Base-by-base conservation (phyloP, 2,888 invertebrate genomes). In the Augochlorella aurata region DNA sequence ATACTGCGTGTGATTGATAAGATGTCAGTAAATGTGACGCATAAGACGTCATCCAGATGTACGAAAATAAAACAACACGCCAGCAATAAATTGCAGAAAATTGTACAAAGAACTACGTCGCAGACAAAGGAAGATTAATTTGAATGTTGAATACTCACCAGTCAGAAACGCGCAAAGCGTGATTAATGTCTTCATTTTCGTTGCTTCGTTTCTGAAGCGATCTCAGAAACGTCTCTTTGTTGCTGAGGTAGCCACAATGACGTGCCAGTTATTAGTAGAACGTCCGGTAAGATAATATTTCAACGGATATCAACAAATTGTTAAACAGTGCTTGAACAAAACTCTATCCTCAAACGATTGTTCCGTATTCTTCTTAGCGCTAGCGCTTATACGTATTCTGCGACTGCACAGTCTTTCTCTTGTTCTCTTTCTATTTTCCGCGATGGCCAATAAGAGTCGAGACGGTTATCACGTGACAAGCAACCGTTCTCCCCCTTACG, bases 81-180 rank as follows among this genome's bases (percentile, higher is more conserved):
- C 7, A 49, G 50, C 44, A 38, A 24, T 54, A 38, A 74, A 65
- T 47, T 49, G 21, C 7, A n/a, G 5, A 12, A 18, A 18, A 61
- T 54, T 29, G 44, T 1, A 29, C 1, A 71, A 38, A 49, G 14
- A 69, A 58, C 38, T 74, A 72, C 63, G 71, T 18, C 38, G 58
- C 24, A 73, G 78, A 79, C 78, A 75, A 86, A 80, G 71, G 24
- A 77, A 79, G 65, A 0, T 10, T 44, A 72, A 24, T 38, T 67
- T 69, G 16, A 68, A 77, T 49, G 44, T 21, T 24, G n/a, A 76
- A 73, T 74, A 92, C 94, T 94, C 90, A 94, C 94, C 94, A 91
- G 93, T 93, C 85, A 94, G 85, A 86, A 94, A 89, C 92, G 94
- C 94, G 93, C 94, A 91, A 54, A 94, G 91, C 93, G 94, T 94